Evolutionary conservation across 2,797 vertebrate genomes (phyloP).

Genomic region (Merluccius polli): DNA sequence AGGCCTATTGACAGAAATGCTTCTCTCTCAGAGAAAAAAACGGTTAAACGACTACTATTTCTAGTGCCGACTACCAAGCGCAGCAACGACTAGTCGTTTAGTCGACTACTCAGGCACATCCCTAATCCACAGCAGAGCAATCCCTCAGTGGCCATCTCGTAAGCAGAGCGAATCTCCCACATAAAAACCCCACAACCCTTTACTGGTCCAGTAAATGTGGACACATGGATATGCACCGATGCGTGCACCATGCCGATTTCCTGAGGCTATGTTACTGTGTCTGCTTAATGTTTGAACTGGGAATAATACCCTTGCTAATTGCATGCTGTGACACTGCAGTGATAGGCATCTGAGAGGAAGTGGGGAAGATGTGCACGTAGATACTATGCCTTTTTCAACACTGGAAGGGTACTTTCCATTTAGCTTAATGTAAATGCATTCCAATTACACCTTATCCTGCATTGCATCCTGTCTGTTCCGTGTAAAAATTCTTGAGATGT

Average conservation of each 20-base stretch:
- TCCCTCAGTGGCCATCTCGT: constrained; percentile 47
- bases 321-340: constrained; percentile 42
- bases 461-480: constrained; percentile 17
- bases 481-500: constrained; percentile 22
- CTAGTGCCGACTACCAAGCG: too few species aligned
- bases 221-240: constrained; percentile 9
- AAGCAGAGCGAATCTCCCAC: constrained; percentile 42
- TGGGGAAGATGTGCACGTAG: constrained; percentile 23
- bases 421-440: constrained; percentile 42
- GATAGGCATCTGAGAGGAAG: constrained; percentile 14
- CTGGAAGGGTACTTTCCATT: constrained; percentile 39
- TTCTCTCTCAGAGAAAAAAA: too few species aligned
- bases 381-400: constrained; percentile 35
- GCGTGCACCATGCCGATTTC: constrained; percentile 29
- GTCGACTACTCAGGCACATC: too few species aligned
- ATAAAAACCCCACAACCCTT: constrained; percentile 40
- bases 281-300: constrained; percentile 48
- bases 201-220: constrained; percentile 49
- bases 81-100: too few species aligned
- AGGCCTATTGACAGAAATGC: too few species aligned
- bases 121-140: constrained; percentile 42
- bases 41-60: too few species aligned
- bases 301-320: constrained; percentile 61
- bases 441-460: constrained; percentile 31
- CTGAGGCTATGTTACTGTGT: constrained; percentile 26